Evolutionary conservation across 2,113 vertebrate species (phyloP), one percentile per base, ranked within the genome.

Genomic region (Clarias macrocephalus): DNA sequence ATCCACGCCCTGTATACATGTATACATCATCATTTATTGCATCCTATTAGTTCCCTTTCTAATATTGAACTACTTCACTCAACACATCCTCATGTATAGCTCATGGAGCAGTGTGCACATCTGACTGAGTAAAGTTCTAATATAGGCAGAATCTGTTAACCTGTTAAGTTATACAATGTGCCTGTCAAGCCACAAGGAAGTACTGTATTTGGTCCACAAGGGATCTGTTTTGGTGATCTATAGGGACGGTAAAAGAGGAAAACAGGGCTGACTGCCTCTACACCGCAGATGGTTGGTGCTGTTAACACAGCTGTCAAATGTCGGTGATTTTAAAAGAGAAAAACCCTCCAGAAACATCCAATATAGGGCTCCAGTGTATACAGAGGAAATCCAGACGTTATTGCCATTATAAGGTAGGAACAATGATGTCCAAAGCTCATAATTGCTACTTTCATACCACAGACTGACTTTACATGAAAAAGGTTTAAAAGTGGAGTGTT

Each of bases 281-380:
- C 54, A 48, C 62, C 21, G 63, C 87, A 89, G 84, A 92, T 92
- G 84, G 87, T 91, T 87, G 84, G 89, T 30, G 65, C 62, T 92
- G 91, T 89, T 93, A 80, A 91, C 88, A 88, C 91, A 94, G 91
- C 93, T 94, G 94, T 89, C 87, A 89, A 63, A 90, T 76, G 59
- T 83, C 65, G 82, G 80, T 85, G 79, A 77, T 85, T 80, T 54
- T 82, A 66, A 70, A 59, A 57, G 42, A 80, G 73, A 59, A 87
- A 85, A 80, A 42, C n/a, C 25, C 60, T 66, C 8, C 33, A 80
- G 76, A 56, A 72, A 85, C 7, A 30, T 82, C 65, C 42, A 48
- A 42, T 73, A 83, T 33, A n/a, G 30, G 59, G 85, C 68, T 77
- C 72, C n/a, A 9, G 13, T 30, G 18, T 63, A 57, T 63, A 62